Evolutionary conservation across 1,140 invertebrate genomes (phyloP), one percentile per base, ranked within the genome.

Genomic region (Drosophila teissieri): DNA sequence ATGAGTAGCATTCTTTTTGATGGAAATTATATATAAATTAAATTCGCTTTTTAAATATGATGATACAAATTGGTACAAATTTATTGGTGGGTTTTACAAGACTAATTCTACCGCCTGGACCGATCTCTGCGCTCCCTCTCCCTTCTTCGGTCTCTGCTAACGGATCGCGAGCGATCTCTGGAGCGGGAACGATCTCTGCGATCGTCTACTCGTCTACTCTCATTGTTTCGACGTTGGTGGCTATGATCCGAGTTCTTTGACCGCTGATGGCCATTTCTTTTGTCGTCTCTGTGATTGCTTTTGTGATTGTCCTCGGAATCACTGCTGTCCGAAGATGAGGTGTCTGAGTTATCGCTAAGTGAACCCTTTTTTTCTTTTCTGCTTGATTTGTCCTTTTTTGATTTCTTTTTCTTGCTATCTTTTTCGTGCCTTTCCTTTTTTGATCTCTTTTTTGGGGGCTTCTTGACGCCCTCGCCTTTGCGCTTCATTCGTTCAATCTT

Each of bases 401-500:
- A 51, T 48, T 73, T 74, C 48, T 78, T 76, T 42, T 67, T 81
- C 34, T 65, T 79, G 10, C 6, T 19, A 10, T 84, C 72, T 34
- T 64, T 84, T 1, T 69, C 62, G 4, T 86, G 82, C 14, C 53
- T 70, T 22, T 24, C 27, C 22, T 90, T 91, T n/a, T 91, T 82
- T 0, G 72, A 24, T 45, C 84, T 89, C 12, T 85, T 91, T 17
- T 86, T 86, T 4, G 48, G 17, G 0, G 58, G 52, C 10, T 63
- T 74, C 10, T 58, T 83, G 61, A 27, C 83, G 22, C 12, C 17
- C 15, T 75, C 84, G 10, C 73, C 78, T 19, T 84, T 89, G 11
- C 84, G 84, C 73, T 94, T 95, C 73, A 94, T 92, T 68, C 95
- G 95, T 76, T 97, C 96, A 36, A 97, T 92, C 92, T 96, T 96